Evolutionary conservation across 2,113 vertebrate species (phyloP), one percentile per base, ranked within the genome.

Genomic region (Taurulus bubalis): DNA sequence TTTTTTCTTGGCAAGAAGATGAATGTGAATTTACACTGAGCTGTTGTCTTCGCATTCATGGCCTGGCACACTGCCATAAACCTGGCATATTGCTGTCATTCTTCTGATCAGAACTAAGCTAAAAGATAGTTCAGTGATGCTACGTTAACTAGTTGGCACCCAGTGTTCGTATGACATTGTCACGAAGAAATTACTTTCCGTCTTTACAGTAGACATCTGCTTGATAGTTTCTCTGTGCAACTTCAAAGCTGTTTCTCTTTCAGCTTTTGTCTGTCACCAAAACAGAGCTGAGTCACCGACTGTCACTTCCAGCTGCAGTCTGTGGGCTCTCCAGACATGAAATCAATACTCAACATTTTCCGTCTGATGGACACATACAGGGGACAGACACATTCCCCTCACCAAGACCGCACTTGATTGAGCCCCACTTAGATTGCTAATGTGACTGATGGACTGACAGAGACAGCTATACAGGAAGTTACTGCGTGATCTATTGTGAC

Each of bases 301-400:
- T 89, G 89, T 92, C 93, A 91, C 91, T 89, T 86, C 71, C 90
- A 93, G 92, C 89, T 89, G 90, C 86, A 87, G 87, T 80, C 60
- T 87, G 78, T 75, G 80, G 82, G 82, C 86, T 87, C 80, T 77
- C 55, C 64, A 82, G 94, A 94, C 94, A 88, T 86, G 84, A 95
- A 95, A 95, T 95, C 94, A 92, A 95, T 95, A 93, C 75, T 58
- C 79, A 78, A 80, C 87, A 86, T 93, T 94, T 93, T 93, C 85
- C 80, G 80, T 81, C 80, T 94, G 94, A 92, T 93, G 90, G 92
- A 93, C 92, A 91, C 87, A 79, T 87, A 85, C 85, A 79, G 77
- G 69, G 77, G 88, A 88, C 84, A 89, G 90, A 93, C 87, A 91
- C 83, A 92, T 85, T 80, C 82, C 58, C 85, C 85, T 84, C 63